phyloP scores from a whole-genome alignment of 2,797 vertebrate genomes.

The Betta splendens region DNA sequence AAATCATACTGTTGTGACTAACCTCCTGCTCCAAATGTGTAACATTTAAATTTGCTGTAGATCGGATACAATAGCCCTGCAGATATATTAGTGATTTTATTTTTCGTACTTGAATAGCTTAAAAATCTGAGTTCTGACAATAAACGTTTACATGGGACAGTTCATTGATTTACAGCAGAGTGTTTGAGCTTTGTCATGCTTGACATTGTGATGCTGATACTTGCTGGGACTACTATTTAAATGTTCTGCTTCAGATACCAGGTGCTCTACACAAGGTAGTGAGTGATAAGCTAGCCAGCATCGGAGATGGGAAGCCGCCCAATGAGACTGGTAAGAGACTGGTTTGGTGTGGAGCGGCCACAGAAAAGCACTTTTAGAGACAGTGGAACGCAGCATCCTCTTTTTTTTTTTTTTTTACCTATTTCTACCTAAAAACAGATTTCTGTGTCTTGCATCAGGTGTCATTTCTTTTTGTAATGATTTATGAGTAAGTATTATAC shows the following conservation, averaged over 20 bases:
- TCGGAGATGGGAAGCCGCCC: constrained; percentile 82
- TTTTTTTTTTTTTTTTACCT: too few species aligned
- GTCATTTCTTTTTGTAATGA: background rate
- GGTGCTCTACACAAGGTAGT: constrained; percentile 92
- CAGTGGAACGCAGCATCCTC: too few species aligned
- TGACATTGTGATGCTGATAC: constrained; percentile 6
- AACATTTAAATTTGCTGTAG: too few species aligned
- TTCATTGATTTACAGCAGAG: background rate
- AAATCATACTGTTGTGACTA: background rate
- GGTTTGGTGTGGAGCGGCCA: background rate
- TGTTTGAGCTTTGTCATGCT: constrained; percentile 1
- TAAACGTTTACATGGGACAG: too few species aligned
- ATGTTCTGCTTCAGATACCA: constrained; percentile 83
- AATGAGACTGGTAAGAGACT: constrained; percentile 69
- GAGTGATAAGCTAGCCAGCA: constrained; percentile 86
- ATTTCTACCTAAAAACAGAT: too few species aligned
- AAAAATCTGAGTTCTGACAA: too few species aligned
- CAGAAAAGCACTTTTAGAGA: too few species aligned
- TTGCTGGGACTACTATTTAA: background rate
- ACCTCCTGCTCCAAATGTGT: background rate
- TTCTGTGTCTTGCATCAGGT: background rate
- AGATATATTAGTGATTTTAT: background rate
- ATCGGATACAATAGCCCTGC: too few species aligned
- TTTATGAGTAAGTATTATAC: background rate
- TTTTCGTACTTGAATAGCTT: background rate